Evolutionary conservation across 2,888 invertebrate genomes (phyloP).

Genomic region (Quadriops clusia): DNA sequence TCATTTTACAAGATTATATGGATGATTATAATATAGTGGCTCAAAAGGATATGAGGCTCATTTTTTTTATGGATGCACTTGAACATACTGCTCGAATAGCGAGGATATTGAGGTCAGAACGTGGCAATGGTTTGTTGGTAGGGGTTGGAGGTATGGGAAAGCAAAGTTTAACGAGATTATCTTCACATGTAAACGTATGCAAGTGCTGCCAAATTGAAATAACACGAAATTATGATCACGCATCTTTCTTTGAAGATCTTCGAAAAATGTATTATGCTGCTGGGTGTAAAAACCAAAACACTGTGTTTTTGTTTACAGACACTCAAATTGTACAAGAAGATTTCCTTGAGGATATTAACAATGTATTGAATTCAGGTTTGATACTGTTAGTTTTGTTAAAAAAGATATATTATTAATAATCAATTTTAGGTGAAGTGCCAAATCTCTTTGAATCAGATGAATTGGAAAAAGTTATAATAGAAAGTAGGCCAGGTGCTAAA

Average conservation of each 20-base stretch:
- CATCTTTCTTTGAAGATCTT: conserved; percentile 75
- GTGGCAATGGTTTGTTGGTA: conserved; percentile 80
- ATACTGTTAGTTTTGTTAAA: conserved; percentile 3
- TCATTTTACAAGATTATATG: conserved; percentile 66
- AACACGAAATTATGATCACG: conserved; percentile 70
- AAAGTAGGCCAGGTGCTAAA: conserved; percentile 59
- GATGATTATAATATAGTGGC: conserved; percentile 71
- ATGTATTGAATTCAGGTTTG: conserved; percentile 75
- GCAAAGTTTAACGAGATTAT: conserved; percentile 74
- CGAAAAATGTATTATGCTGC: conserved; percentile 68
- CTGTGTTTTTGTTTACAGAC: conserved; percentile 80
- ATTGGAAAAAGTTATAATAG: conserved; percentile 70
- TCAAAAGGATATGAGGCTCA: conserved; percentile 70
- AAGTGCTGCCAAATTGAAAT: conserved; percentile 84
- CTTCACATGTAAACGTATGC: conserved; percentile 76
- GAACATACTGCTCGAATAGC: conserved; percentile 81
- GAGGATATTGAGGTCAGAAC: conserved; percentile 70
- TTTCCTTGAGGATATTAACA: conserved; percentile 85
- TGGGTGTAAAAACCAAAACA: conserved; percentile 60
- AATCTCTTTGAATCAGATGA: conserved; percentile 83
- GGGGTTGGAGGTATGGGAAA: conserved; percentile 84
- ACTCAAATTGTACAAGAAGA: conserved; percentile 84
- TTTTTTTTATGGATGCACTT: conserved; percentile 79
- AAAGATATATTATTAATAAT: conserved; percentile 5
- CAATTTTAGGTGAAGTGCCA: conserved; percentile 66